These are phyloP conservation scores for Malurus cyaneus DNA, from an alignment of 2,113 vertebrate genomes.

Conservation along the genomic window DNA sequence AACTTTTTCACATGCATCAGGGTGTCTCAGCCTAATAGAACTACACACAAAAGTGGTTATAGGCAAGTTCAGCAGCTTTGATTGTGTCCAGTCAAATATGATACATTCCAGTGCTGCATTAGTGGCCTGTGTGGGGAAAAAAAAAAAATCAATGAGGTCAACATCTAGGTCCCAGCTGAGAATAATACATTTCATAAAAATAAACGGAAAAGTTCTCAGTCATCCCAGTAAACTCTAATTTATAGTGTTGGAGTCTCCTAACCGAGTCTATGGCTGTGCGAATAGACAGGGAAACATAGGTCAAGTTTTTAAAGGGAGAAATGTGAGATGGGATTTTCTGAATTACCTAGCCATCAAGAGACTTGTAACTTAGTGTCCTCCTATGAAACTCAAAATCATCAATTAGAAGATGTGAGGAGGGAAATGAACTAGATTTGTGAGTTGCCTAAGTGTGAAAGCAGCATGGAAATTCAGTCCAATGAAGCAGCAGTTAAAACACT, in stretches of 20 bases:
- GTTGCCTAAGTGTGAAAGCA: not conserved
- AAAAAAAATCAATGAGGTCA: slow-evolving; percentile 30
- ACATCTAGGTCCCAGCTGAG: slow-evolving; percentile 12
- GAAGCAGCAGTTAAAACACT: not conserved
- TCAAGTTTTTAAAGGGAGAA: not conserved
- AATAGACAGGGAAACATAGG: not conserved
- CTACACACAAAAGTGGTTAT: not conserved
- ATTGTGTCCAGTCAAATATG: slow-evolving; percentile 30
- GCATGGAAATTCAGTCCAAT: not conserved
- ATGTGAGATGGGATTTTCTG: not conserved
- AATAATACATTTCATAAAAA: slow-evolving; percentile 45
- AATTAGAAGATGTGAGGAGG: not conserved
- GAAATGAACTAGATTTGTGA: not conserved
- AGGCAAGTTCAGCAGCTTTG: slow-evolving; percentile 9
- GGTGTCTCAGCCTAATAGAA: not conserved
- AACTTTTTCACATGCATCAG: not conserved
- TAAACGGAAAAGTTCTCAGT: not conserved
- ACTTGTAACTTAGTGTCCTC: not conserved
- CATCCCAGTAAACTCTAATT: slow-evolving; percentile 9
- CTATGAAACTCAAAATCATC: not conserved
- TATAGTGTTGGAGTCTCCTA: not conserved
- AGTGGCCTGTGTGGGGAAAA: not conserved
- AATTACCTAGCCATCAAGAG: not conserved
- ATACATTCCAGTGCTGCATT: slow-evolving; percentile 1
- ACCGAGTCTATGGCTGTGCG: not conserved